Evolutionary conservation across 2,797 vertebrate species (phyloP).

Genomic region (Phaenicophaeus curvirostris): DNA sequence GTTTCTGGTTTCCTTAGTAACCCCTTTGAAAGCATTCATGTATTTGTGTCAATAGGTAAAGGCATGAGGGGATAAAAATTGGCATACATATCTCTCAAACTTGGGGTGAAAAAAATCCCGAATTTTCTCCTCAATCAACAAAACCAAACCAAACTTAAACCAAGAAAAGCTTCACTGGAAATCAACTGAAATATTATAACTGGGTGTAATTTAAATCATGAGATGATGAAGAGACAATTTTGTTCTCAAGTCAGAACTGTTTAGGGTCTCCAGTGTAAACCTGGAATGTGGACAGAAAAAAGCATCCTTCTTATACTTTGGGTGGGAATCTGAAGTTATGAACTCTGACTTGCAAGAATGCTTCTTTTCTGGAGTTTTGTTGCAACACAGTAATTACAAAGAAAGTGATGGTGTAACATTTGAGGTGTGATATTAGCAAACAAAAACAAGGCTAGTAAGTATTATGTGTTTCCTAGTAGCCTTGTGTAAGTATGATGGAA

Average conservation of each 20-base stretch:
- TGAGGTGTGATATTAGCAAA: background rate
- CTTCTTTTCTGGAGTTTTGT: background rate
- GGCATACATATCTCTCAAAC: background rate
- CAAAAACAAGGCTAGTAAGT: background rate
- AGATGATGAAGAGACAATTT: background rate
- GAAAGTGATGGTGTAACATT: background rate
- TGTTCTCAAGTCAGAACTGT: background rate
- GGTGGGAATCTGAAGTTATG: background rate
- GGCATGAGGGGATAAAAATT: constrained; percentile 19
- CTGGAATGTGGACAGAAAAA: background rate
- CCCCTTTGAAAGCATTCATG: constrained; percentile 22
- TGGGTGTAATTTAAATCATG: background rate
- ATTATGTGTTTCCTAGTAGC: background rate
- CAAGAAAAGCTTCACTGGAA: background rate
- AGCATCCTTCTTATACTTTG: background rate
- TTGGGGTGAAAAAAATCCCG: background rate
- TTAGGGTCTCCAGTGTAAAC: background rate
- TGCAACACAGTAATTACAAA: background rate
- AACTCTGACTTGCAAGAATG: background rate
- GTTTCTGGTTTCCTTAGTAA: constrained; percentile 75
- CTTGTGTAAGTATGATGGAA: background rate
- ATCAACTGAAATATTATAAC: background rate
- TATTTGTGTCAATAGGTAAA: constrained; percentile 36
- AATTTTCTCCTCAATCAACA: background rate
- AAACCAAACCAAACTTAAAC: background rate